phyloP scores from a whole-genome alignment of 2,888 invertebrate genomes.

The Lepeophtheirus nordmannii region DNA sequence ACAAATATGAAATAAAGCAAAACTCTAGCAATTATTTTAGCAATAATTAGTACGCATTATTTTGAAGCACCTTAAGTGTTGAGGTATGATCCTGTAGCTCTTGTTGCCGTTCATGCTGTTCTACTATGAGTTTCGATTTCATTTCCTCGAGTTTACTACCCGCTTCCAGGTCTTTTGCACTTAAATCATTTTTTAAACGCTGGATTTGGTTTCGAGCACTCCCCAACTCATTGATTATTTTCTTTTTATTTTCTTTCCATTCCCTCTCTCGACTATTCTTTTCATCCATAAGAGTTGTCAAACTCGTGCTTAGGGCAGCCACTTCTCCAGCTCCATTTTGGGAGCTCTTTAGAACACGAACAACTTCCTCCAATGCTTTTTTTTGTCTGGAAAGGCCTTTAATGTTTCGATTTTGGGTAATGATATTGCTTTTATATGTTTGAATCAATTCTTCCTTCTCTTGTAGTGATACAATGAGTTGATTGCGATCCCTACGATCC shows the following conservation, averaged over 20 bases:
- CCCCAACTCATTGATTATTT: slow-evolving; percentile 37
- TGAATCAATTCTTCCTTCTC: neutral
- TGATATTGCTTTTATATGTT: neutral
- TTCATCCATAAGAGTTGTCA: slow-evolving; percentile 61
- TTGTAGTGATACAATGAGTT: neutral
- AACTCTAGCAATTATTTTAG: too few relatives aligned
- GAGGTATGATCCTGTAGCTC: slow-evolving; percentile 59
- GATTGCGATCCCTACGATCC: too few relatives aligned
- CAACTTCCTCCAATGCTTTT: neutral
- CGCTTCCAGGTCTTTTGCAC: slow-evolving; percentile 3
- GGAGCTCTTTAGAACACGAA: neutral
- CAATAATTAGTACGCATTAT: too few relatives aligned
- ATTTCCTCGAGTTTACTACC: slow-evolving; percentile 44
- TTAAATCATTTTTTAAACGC: slow-evolving; percentile 12
- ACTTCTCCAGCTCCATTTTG: slow-evolving; percentile 22
- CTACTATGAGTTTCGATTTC: slow-evolving; percentile 55
- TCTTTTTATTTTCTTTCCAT: slow-evolving; percentile 47
- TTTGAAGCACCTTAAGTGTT: slow-evolving; percentile 47
- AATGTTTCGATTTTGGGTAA: neutral
- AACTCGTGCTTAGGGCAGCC: slow-evolving; percentile 38
- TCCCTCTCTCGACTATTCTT: slow-evolving; percentile 69
- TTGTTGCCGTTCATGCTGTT: slow-evolving; percentile 63
- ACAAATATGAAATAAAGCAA: too few relatives aligned
- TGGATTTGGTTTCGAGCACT: slow-evolving; percentile 28
- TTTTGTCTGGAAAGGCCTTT: neutral